Conservation (phyloP, 1,140 invertebrate genomes). For the Heliconius nattereri region DNA sequence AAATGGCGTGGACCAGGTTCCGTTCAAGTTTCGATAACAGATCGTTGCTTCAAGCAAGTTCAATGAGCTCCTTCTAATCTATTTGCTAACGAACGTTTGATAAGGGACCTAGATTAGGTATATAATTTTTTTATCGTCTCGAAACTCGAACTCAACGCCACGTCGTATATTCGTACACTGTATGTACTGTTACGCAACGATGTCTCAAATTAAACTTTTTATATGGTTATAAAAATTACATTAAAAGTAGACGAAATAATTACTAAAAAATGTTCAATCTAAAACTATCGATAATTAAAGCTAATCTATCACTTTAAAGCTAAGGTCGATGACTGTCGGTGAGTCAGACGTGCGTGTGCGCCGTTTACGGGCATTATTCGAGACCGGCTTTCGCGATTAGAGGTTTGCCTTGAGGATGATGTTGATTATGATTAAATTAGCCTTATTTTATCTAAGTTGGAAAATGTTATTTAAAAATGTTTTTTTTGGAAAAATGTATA, state of each 20-base stretch:
- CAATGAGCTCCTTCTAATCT: constrained; percentile 23
- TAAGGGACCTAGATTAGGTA: neutral
- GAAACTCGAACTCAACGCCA: no score
- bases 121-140: neutral
- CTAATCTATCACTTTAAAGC: constrained; percentile 12
- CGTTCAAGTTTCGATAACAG: neutral
- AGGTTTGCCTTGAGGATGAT: constrained; percentile 24
- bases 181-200: no score
- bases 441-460: neutral
- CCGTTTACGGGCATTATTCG: constrained; percentile 26
- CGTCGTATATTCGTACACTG: no score
- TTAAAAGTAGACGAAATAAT: no score
- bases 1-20: neutral
- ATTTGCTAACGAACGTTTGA: constrained; percentile 8
- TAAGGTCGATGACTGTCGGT: constrained; percentile 34
- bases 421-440: constrained; percentile 1
- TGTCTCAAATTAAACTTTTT: no score
- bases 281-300: neutral
- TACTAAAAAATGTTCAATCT: neutral
- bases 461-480: no score
- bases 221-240: no score
- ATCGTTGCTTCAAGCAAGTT: constrained; percentile 13
- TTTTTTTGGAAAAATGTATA: no score
- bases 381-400: constrained; percentile 30
- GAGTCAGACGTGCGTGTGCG: constrained; percentile 28